A percentile compares a stretch with the other conserved stretches of the same genome.
These are phyloP conservation scores for Globodera rostochiensis DNA, from an alignment of 1,140 invertebrate species.

Conservation along the genomic window DNA sequence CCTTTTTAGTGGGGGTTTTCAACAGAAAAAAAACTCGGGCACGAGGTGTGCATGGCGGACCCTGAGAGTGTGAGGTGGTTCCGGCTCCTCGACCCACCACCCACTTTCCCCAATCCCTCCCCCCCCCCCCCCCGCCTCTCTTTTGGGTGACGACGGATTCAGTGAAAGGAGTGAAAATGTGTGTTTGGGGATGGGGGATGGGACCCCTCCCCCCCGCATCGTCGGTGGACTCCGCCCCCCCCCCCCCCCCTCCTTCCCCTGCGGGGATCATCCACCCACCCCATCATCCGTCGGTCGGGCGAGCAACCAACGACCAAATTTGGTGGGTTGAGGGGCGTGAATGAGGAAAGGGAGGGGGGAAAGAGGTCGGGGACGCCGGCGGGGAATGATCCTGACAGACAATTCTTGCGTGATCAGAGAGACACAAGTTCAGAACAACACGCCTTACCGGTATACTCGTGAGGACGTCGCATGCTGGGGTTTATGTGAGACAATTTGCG, in stretches of 20 bases:
- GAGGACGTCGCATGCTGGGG: too few relatives aligned
- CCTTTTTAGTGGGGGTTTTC: too few relatives aligned
- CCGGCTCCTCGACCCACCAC: background rate
- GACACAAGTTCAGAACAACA: too few relatives aligned
- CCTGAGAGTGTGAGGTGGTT: background rate
- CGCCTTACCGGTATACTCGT: too few relatives aligned
- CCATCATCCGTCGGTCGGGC: background rate
- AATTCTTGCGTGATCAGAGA: too few relatives aligned
- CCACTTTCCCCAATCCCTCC: too few relatives aligned
- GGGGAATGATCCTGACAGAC: background rate
- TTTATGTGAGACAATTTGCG: background rate
- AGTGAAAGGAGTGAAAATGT: slow-evolving; percentile 3
- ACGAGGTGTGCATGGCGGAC: too few relatives aligned
- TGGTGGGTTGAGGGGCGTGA: background rate
- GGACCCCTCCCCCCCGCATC: background rate
- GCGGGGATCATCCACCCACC: background rate
- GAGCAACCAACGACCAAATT: slow-evolving; percentile 3
- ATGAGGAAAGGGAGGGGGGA: background rate
- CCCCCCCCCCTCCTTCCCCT: background rate
- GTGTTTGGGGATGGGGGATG: background rate
- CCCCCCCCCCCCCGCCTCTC: too few relatives aligned
- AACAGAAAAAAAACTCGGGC: too few relatives aligned
- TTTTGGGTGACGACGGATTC: slow-evolving; percentile 6
- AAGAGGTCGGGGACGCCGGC: background rate
- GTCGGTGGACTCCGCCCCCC: too few relatives aligned